phyloP scores from a whole-genome alignment of 2,888 invertebrate species.

The Drosophila testacea region DNA sequence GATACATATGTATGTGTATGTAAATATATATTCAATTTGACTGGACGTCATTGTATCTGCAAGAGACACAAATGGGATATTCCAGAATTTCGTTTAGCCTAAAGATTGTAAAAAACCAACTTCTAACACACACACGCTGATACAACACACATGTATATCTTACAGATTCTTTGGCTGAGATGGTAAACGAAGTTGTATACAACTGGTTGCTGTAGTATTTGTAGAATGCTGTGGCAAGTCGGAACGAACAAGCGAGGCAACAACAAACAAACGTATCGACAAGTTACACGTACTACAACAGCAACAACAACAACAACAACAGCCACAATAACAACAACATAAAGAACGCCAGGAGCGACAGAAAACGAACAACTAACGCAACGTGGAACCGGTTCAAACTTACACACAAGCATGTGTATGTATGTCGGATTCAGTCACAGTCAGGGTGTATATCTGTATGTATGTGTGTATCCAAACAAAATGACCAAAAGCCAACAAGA shows the following conservation, averaged over 20 bases:
- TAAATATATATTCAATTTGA: conserved; percentile 2
- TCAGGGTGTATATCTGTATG: conserved; percentile 2
- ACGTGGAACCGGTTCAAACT: conserved; percentile 68
- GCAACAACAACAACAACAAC: conserved; percentile 36
- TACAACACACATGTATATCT: conserved; percentile 15
- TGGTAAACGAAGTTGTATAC: conserved; percentile 76
- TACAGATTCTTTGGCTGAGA: conserved; percentile 44
- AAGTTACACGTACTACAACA: conserved; percentile 60
- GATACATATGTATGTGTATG: neutral
- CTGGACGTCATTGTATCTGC: conserved; percentile 7
- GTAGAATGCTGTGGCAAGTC: conserved; percentile 64
- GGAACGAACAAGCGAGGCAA: conserved; percentile 24
- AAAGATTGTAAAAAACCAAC: conserved; percentile 16
- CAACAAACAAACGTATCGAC: conserved; percentile 58
- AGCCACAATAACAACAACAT: conserved; percentile 47
- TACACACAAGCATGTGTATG: conserved; percentile 33
- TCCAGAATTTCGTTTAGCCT: conserved; percentile 7
- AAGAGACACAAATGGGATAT: conserved; percentile 9
- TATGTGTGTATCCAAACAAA: conserved; percentile 46
- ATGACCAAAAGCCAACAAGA: conserved; percentile 70
- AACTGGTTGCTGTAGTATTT: conserved; percentile 76
- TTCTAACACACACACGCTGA: conserved; percentile 4
- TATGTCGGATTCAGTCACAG: conserved; percentile 6
- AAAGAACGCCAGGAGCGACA: conserved; percentile 51
- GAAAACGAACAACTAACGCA: conserved; percentile 70